Conservation (phyloP, 2,797 vertebrate species). For the Molossus alvarezi region DNA sequence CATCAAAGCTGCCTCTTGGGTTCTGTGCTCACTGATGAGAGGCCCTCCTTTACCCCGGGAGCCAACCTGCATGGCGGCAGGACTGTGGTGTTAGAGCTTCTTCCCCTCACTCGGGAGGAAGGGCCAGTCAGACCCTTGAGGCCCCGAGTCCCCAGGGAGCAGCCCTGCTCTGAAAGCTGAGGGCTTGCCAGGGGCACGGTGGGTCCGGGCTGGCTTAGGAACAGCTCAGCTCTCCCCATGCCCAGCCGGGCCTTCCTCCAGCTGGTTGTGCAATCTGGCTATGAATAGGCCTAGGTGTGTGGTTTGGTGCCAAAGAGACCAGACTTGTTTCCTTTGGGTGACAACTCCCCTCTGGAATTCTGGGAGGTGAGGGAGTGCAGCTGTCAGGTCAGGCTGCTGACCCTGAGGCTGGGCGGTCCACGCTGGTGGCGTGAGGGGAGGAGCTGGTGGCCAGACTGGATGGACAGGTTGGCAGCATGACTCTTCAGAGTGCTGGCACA, state of each 20-base stretch:
- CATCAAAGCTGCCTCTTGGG: background rate
- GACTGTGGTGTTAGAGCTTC: background rate
- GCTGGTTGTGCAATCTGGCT: conserved; percentile 67
- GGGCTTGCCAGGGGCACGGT: background rate
- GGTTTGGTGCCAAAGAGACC: conserved; percentile 76
- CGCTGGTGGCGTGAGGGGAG: conserved; percentile 82
- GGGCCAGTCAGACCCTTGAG: background rate
- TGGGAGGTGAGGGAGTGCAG: conserved; percentile 75
- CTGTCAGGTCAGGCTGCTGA: conserved; percentile 67
- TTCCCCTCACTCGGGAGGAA: background rate
- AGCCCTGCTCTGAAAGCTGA: background rate
- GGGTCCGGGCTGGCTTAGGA: background rate
- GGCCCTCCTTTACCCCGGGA: fast-evolving
- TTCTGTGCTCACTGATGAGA: background rate
- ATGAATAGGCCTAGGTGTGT: conserved; percentile 71
- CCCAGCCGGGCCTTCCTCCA: conserved; percentile 16
- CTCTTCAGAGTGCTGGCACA: background rate
- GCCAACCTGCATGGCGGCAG: background rate
- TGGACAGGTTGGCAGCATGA: conserved; percentile 58
- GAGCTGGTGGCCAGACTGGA: conserved; percentile 72
- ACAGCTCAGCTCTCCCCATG: background rate
- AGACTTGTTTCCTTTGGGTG: conserved; percentile 76
- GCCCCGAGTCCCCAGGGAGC: background rate
- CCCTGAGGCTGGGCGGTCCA: conserved; percentile 45
- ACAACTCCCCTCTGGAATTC: conserved; percentile 78